Percentiles rank a stretch among this genome's conserved stretches.
phyloP scores from a whole-genome alignment of 2,888 invertebrate species.

The Diaperis boleti region DNA sequence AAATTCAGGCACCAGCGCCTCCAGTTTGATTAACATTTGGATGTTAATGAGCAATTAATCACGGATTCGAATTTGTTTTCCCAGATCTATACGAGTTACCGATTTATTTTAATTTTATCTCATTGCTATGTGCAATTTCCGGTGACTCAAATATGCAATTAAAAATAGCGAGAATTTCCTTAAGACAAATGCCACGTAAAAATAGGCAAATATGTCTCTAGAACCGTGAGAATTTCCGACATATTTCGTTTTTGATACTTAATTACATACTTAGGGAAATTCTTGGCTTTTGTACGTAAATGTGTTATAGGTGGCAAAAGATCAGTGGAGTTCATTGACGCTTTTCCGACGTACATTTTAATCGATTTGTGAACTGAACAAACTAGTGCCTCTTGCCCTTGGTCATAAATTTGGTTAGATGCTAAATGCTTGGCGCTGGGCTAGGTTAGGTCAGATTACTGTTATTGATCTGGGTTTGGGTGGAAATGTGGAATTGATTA shows the following conservation, averaged over 20 bases:
- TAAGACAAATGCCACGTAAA: conserved; percentile 8
- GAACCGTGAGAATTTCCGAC: background rate
- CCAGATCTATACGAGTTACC: too few species aligned
- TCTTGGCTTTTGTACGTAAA: conserved; percentile 4
- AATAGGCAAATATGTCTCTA: background rate
- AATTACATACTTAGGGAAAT: conserved; percentile 10
- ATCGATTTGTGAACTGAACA: background rate
- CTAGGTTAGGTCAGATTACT: conserved; percentile 20
- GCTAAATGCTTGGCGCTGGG: conserved; percentile 3
- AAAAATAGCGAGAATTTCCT: conserved; percentile 17
- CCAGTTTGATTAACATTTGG: too few species aligned
- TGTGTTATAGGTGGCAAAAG: background rate
- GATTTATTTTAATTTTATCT: too few species aligned
- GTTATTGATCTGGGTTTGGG: conserved; percentile 6
- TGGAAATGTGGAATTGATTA: conserved; percentile 7
- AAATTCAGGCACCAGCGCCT: too few species aligned
- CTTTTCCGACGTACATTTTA: background rate
- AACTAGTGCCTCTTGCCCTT: conserved; percentile 1
- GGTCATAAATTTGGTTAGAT: conserved; percentile 13
- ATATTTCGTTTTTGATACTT: conserved; percentile 10
- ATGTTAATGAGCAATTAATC: too few species aligned
- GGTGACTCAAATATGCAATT: background rate
- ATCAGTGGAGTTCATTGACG: conserved; percentile 17
- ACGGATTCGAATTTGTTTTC: too few species aligned
- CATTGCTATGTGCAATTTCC: too few species aligned